Evolutionary conservation across 2,113 vertebrate genomes (phyloP).

Genomic region (Sakesphorus luctuosus): DNA sequence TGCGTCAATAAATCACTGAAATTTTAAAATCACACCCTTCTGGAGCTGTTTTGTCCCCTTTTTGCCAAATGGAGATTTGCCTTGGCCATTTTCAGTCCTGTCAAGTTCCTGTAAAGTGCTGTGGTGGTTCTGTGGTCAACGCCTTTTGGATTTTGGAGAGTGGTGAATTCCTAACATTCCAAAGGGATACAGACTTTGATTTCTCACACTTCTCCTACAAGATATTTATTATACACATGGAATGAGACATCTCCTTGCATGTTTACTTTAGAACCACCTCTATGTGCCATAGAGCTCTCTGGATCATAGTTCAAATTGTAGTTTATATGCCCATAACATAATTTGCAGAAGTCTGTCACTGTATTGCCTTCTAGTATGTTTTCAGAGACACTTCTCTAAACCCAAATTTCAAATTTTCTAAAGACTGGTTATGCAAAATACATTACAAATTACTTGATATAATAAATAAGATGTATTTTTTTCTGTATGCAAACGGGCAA

Average conservation of each 20-base stretch:
- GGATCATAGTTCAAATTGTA: neutral
- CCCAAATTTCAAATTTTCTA: neutral
- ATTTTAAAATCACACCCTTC: conserved; percentile 29
- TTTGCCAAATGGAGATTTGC: neutral
- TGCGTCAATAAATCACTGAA: conserved; percentile 36
- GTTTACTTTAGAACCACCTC: neutral
- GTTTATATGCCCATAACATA: neutral
- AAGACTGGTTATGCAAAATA: neutral
- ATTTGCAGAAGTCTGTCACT: neutral
- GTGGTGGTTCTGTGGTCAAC: rapidly evolving
- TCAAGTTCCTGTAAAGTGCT: neutral
- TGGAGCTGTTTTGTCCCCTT: neutral
- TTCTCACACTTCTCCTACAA: neutral
- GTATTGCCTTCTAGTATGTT: rapidly evolving
- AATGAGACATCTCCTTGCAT: neutral
- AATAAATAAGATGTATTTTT: neutral
- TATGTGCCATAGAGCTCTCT: neutral
- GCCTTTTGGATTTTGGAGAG: neutral
- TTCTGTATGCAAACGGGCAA: neutral
- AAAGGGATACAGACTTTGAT: neutral
- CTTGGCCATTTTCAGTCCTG: neutral
- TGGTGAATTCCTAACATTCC: neutral
- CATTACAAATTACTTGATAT: neutral
- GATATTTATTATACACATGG: neutral
- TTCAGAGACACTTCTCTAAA: neutral